A percentile compares a stretch with the other conserved stretches of the same genome.
These are phyloP conservation scores for Harpagus bidentatus DNA, from an alignment of 2,113 vertebrate genomes.

Conservation along the genomic window DNA sequence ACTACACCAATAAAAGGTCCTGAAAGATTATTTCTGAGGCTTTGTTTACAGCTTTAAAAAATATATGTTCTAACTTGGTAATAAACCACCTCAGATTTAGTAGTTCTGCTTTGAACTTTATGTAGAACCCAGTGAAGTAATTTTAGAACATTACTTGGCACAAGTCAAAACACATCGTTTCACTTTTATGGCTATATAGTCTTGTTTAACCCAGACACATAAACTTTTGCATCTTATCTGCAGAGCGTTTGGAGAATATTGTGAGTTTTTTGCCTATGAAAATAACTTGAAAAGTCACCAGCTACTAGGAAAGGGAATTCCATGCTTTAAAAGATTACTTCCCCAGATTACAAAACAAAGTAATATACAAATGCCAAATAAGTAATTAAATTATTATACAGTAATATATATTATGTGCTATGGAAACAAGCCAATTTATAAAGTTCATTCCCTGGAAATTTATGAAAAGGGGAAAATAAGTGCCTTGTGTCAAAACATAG, in stretches of 20 bases:
- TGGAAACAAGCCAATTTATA: not conserved
- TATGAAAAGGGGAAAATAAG: not conserved
- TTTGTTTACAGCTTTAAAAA: slow-evolving; percentile 54
- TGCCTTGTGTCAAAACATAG: not conserved
- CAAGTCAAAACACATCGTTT: not conserved
- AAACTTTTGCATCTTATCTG: not conserved
- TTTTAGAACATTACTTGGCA: slow-evolving; percentile 46
- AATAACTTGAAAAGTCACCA: not conserved
- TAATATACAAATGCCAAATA: not conserved
- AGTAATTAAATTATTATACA: not conserved
- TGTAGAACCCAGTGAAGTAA: slow-evolving; percentile 22
- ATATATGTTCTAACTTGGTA: slow-evolving; percentile 7
- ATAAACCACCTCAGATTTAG: slow-evolving; percentile 47
- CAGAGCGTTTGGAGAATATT: not conserved
- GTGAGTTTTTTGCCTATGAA: not conserved
- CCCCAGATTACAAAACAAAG: not conserved
- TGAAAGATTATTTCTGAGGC: not conserved
- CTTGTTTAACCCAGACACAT: not conserved
- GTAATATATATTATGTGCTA: not conserved
- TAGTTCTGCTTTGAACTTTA: slow-evolving; percentile 49
- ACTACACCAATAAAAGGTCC: not conserved
- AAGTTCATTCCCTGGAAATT: not conserved
- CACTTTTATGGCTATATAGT: slow-evolving; percentile 9
- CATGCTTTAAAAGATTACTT: not conserved
- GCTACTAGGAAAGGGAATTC: not conserved